phyloP scores from a whole-genome alignment of 2,797 vertebrate genomes.

The Gymnothorax reevesii region DNA sequence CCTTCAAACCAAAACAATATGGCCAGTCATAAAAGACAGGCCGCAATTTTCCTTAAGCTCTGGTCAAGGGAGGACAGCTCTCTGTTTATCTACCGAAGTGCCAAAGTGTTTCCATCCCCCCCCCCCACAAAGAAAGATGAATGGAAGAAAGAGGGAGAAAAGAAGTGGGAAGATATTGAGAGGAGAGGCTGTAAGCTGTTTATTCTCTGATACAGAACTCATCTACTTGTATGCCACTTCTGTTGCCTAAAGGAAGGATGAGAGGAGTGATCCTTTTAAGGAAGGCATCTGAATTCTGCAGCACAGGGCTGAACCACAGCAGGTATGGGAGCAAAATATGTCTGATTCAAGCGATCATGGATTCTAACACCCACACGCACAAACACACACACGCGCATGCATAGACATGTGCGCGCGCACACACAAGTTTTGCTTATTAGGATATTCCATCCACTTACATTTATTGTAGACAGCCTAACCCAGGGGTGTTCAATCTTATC shows the following conservation, averaged over 20 bases:
- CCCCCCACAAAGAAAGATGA: slow-evolving; percentile 32
- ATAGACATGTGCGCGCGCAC: not conserved
- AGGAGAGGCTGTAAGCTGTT: slow-evolving; percentile 7
- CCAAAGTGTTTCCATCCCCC: slow-evolving; percentile 30
- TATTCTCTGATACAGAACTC: slow-evolving; percentile 14
- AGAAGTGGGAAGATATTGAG: slow-evolving; percentile 17
- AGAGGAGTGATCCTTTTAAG: slow-evolving; percentile 7
- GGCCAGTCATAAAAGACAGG: slow-evolving; percentile 59
- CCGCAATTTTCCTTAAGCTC: slow-evolving; percentile 55
- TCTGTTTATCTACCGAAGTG: slow-evolving; percentile 60
- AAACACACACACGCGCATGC: not conserved
- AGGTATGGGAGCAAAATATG: not conserved
- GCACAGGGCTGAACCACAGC: not conserved
- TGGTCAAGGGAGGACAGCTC: slow-evolving; percentile 59
- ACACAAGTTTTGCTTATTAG: not conserved
- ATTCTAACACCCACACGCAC: too few relatives aligned
- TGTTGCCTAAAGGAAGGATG: slow-evolving; percentile 15
- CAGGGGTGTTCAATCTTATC: too few relatives aligned
- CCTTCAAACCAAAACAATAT: slow-evolving; percentile 67
- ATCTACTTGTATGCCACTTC: not conserved
- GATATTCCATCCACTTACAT: too few relatives aligned
- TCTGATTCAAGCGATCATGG: not conserved
- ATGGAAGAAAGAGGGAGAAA: slow-evolving; percentile 9
- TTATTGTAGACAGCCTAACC: too few relatives aligned
- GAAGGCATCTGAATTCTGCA: slow-evolving; percentile 10